Percentiles rank a stretch among this genome's conserved stretches.
phyloP scores from a whole-genome alignment of 37 sponge, comb jelly and placozoan species.

The Hexactinellida sp. region DNA sequence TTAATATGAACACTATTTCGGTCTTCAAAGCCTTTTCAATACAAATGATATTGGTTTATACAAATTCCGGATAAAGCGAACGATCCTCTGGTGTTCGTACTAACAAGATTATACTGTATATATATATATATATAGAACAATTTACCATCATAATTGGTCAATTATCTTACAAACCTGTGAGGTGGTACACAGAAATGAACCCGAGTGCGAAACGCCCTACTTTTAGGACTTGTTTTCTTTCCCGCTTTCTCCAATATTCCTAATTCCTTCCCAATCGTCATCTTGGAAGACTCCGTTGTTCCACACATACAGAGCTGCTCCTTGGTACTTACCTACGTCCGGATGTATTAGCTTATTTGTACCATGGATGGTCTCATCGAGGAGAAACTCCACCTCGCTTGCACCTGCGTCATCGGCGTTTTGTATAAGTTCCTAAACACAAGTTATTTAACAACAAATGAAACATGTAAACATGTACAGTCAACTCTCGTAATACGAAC shows the following conservation, averaged over 20 bases:
- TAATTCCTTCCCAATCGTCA: constrained; percentile 5
- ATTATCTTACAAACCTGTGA: not conserved
- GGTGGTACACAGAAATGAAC: not conserved
- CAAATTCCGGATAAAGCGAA: no score
- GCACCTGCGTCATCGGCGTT: not conserved
- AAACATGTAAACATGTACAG: not conserved
- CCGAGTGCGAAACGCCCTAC: constrained; percentile 2
- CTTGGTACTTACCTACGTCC: not conserved
- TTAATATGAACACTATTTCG: no score
- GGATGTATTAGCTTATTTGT: not conserved
- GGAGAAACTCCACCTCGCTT: not conserved
- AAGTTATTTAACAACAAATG: not conserved
- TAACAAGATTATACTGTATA: no score
- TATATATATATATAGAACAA: no score
- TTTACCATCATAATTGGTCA: no score
- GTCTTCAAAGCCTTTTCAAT: no score
- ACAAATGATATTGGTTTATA: no score
- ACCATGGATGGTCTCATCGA: not conserved
- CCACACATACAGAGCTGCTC: not conserved
- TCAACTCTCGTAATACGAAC: not conserved
- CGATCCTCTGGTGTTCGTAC: no score
- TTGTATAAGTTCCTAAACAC: not conserved
- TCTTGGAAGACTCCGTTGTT: not conserved
- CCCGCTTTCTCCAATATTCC: not conserved
- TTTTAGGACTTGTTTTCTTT: not conserved